Percentiles rank a stretch among this genome's conserved stretches.
Conservation (phyloP, 2,113 vertebrate genomes). For the Mionectes macconnelli region DNA sequence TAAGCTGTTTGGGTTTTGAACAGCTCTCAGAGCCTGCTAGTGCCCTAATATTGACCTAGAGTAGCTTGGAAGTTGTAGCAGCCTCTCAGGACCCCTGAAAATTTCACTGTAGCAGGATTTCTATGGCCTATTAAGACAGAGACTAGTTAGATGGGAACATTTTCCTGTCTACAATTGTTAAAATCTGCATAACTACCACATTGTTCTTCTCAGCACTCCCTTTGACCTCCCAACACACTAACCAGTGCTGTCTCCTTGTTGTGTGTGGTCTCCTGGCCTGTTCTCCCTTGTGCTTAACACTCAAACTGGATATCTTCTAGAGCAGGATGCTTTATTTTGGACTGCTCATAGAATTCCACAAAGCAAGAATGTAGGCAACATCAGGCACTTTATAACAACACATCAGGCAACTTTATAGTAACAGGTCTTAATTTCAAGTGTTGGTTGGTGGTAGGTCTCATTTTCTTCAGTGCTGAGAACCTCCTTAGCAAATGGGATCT, state of each 20-base stretch:
- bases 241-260: background rate
- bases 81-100: background rate
- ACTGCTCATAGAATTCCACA: background rate
- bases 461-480: background rate
- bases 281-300: background rate
- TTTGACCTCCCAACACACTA: background rate
- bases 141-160: background rate
- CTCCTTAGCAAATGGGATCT: background rate
- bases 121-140: background rate
- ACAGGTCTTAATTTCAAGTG: background rate
- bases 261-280: background rate
- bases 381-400: background rate
- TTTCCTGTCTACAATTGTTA: background rate
- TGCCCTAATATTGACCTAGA: accelerated
- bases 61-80: background rate
- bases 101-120: background rate
- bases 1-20: background rate
- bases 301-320: background rate
- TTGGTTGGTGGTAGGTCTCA: background rate
- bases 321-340: background rate
- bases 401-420: background rate
- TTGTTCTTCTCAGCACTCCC: background rate
- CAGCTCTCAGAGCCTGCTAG: background rate
- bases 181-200: background rate
- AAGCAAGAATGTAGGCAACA: background rate